Conservation (phyloP, 2,797 vertebrate genomes). For the Synaphobranchus kaupii region DNA sequence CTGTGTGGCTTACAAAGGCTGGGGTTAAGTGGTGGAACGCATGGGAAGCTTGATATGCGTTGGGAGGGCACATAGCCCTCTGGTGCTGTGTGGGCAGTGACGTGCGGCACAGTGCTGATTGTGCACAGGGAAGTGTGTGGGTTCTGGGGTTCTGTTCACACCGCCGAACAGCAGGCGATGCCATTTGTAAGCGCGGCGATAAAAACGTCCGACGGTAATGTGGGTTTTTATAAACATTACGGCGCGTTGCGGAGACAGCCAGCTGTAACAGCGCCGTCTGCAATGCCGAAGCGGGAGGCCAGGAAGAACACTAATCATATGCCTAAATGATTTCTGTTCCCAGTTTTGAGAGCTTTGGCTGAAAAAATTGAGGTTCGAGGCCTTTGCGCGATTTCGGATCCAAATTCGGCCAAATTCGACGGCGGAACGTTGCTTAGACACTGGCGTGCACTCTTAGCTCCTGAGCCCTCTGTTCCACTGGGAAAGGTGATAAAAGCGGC, state of each 20-base stretch:
- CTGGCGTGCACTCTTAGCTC: background rate
- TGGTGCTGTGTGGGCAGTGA: constrained; percentile 22
- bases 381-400: background rate
- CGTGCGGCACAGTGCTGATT: background rate
- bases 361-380: background rate
- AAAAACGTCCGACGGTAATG: constrained; percentile 48
- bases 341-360: background rate
- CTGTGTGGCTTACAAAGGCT: background rate
- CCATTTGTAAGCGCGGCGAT: constrained; percentile 32
- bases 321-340: background rate
- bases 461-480: background rate
- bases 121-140: background rate
- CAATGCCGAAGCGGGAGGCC: constrained; percentile 38
- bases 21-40: background rate
- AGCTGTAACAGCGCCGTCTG: constrained; percentile 37
- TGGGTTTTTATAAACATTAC: constrained; percentile 51
- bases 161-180: constrained; percentile 28
- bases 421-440: background rate
- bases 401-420: background rate
- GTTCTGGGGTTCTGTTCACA: constrained; percentile 37
- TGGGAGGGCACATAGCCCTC: background rate
- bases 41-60: background rate
- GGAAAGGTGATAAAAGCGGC: background rate
- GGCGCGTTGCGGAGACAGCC: constrained; percentile 32
- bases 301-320: constrained; percentile 19